phyloP scores from a whole-genome alignment of 92 coral and sea anemone species.

The Plumapathes pennacea region DNA sequence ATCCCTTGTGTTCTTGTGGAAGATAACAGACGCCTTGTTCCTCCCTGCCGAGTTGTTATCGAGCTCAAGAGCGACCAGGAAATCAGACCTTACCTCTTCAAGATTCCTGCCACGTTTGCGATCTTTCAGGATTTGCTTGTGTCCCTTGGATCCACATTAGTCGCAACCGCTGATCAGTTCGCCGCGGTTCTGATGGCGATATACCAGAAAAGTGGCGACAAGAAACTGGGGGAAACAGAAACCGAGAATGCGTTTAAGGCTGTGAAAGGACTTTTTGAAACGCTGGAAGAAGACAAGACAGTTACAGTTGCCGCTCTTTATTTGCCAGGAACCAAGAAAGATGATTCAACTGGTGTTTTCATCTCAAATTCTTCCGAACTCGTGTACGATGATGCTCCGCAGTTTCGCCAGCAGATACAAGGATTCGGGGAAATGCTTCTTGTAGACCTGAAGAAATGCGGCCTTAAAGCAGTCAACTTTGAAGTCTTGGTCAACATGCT shows the following conservation, averaged over 20 bases:
- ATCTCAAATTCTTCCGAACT: constrained; percentile 36
- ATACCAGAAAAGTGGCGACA: constrained; percentile 1
- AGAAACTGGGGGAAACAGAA: constrained; percentile 51
- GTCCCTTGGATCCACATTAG: constrained; percentile 45
- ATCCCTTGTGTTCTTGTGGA: constrained; percentile 52
- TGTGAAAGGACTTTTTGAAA: constrained; percentile 46
- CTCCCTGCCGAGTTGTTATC: constrained; percentile 44
- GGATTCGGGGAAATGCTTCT: constrained; percentile 12
- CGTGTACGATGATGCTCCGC: constrained; percentile 59
- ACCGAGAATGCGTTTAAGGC: constrained; percentile 24
- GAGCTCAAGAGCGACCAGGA: constrained; percentile 20
- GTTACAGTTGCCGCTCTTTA: constrained; percentile 5
- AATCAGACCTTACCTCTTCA: constrained; percentile 67
- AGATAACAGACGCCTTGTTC: constrained; percentile 39
- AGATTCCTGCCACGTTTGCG: constrained; percentile 37
- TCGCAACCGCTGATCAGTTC: constrained; percentile 53
- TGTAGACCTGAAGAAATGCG: constrained; percentile 11
- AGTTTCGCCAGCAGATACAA: constrained; percentile 38
- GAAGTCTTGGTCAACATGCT: constrained; percentile 43
- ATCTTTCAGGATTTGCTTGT: constrained; percentile 17
- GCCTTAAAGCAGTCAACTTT: constrained; percentile 1
- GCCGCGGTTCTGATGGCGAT: constrained; percentile 52
- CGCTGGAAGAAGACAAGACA: not conserved
- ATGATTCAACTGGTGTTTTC: too few species aligned
- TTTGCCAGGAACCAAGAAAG: constrained; percentile 42